Percentiles rank a stretch among this genome's conserved stretches.
Evolutionary conservation across 1,140 invertebrate genomes (phyloP).

Genomic region (Trichoplusia ni): DNA sequence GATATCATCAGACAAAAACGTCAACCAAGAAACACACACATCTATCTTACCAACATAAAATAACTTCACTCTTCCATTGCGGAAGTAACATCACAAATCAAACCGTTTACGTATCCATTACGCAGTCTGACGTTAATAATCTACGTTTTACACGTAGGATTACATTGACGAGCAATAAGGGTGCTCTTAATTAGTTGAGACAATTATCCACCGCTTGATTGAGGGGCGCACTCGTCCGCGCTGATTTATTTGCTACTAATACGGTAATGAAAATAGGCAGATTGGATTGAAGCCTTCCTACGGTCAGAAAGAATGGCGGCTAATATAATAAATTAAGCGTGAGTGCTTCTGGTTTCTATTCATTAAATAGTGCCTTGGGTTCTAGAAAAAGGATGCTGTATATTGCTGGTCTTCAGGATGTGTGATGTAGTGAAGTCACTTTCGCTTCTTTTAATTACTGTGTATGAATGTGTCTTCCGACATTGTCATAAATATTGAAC

Average conservation of each 20-base stretch:
- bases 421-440: no score
- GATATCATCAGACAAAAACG: no score
- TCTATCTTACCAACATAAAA: neutral
- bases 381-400: no score
- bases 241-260: neutral
- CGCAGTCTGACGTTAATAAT: neutral
- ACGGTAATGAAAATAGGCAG: conserved; percentile 5
- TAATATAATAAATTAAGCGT: neutral
- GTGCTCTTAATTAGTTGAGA: conserved; percentile 7
- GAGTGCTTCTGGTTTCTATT: neutral
- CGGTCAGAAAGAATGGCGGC: neutral
- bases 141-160: neutral
- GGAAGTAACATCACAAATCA: neutral
- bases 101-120: neutral
- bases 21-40: no score
- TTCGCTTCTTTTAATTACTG: no score
- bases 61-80: no score
- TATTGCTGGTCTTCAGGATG: no score
- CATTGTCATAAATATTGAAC: no score
- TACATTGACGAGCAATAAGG: neutral
- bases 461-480: no score
- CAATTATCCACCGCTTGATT: neutral
- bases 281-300: neutral
- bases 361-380: no score
- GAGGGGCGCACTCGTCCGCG: conserved; percentile 1